Evolutionary conservation across 2,797 vertebrate species (phyloP).

Genomic region (Poecilia gillii): DNA sequence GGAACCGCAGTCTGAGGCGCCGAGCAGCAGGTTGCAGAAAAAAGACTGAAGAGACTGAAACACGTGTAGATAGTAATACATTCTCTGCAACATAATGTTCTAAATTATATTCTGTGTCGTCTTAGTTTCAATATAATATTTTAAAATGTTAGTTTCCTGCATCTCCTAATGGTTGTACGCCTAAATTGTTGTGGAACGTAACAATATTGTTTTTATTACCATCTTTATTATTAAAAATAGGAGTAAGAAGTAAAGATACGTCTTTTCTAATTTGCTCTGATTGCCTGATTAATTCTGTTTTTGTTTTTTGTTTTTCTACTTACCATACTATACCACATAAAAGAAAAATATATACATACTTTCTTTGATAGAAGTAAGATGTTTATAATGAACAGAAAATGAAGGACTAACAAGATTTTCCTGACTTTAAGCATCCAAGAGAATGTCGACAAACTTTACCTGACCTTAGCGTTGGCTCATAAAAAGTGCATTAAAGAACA

Average conservation of each 20-base stretch:
- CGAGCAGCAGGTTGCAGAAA: conserved; percentile 35
- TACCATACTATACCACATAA: too few relatives aligned
- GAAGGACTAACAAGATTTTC: neutral
- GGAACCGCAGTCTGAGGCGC: conserved; percentile 8
- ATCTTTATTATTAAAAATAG: too few relatives aligned
- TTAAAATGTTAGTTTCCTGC: neutral
- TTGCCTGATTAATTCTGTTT: neutral
- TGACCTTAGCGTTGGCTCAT: neutral
- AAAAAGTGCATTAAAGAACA: neutral
- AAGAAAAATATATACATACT: too few relatives aligned
- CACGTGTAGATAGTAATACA: neutral
- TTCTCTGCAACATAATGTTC: neutral
- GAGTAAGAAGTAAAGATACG: neutral
- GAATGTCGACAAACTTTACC: neutral
- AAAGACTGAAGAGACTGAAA: neutral
- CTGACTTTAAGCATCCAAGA: neutral
- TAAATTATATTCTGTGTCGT: too few relatives aligned
- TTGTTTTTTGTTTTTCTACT: too few relatives aligned
- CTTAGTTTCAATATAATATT: too few relatives aligned
- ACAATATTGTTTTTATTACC: too few relatives aligned
- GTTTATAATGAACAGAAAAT: neutral
- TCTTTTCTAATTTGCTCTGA: neutral
- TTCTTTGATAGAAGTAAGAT: neutral
- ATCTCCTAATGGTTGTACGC: neutral
- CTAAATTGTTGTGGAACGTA: neutral